Evolutionary conservation across 2,113 vertebrate species (phyloP).

Genomic region (Aythya baeri): DNA sequence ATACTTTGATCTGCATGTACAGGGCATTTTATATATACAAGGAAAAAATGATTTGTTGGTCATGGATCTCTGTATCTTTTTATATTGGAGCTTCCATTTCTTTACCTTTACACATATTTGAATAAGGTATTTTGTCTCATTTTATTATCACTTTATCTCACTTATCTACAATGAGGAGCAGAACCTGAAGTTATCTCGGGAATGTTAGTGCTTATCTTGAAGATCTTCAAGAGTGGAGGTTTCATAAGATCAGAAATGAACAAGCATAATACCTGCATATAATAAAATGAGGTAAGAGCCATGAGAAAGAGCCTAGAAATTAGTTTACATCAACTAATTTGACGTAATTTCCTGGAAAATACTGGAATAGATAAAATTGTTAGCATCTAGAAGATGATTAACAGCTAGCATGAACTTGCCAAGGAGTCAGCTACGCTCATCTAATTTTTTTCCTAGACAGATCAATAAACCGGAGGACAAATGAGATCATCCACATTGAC

Average conservation of each 20-base stretch:
- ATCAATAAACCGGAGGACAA: background rate
- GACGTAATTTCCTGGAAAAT: background rate
- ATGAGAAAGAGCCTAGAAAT: constrained; percentile 9
- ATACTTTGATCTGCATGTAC: background rate
- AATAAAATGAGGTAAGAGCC: background rate
- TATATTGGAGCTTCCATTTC: background rate
- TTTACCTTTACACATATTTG: background rate
- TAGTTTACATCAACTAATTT: background rate
- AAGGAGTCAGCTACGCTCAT: background rate
- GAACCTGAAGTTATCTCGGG: constrained; percentile 41
- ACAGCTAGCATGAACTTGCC: background rate
- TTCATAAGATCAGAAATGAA: constrained; percentile 33
- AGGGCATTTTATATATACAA: background rate
- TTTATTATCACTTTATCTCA: constrained; percentile 37
- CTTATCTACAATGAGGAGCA: constrained; percentile 7
- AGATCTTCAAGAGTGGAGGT: constrained; percentile 32
- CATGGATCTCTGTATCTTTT: background rate
- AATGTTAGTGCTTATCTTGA: constrained; percentile 42
- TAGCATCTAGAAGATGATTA: background rate
- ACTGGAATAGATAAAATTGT: background rate
- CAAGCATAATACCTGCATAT: background rate
- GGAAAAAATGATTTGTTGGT: background rate
- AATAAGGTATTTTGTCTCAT: background rate
- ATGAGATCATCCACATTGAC: background rate
- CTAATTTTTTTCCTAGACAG: background rate